phyloP scores from a whole-genome alignment of 2,888 invertebrate species.

The Artemia sinica region DNA sequence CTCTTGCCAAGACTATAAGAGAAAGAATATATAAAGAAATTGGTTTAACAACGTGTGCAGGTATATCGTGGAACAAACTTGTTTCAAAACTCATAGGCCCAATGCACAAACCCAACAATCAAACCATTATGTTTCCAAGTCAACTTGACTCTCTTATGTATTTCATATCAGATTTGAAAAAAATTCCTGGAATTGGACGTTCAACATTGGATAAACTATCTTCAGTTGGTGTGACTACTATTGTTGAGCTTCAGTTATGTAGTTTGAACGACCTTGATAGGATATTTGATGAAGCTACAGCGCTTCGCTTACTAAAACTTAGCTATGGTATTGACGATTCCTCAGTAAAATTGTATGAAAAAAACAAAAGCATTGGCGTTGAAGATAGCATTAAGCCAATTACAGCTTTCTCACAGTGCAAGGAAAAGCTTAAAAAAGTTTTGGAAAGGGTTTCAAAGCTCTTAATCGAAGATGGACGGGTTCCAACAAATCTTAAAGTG shows the following conservation, averaged over 20 bases:
- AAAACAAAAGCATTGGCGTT: conserved; percentile 57
- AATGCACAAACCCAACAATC: conserved; percentile 58
- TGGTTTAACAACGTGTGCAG: conserved; percentile 60
- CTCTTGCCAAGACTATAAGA: conserved; percentile 58
- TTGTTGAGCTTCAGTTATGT: conserved; percentile 41
- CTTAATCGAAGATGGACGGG: conserved; percentile 56
- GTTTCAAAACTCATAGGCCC: conserved; percentile 49
- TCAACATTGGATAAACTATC: conserved; percentile 48
- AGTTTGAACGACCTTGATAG: conserved; percentile 32
- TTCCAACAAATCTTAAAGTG: conserved; percentile 54
- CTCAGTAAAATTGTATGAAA: conserved; percentile 52
- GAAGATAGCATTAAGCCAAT: conserved; percentile 60
- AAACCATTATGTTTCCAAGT: conserved; percentile 56
- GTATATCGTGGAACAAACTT: conserved; percentile 64
- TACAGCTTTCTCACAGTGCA: conserved; percentile 49
- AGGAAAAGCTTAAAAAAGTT: conserved; percentile 49
- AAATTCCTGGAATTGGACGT: conserved; percentile 57
- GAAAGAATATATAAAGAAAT: conserved; percentile 47
- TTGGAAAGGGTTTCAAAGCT: conserved; percentile 50
- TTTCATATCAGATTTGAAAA: conserved; percentile 42
- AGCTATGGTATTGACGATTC: conserved; percentile 56
- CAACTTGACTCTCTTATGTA: conserved; percentile 47
- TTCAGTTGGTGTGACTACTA: conserved; percentile 43
- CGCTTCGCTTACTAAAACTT: conserved; percentile 47
- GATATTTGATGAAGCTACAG: conserved; percentile 39